Evolutionary conservation across 2,797 vertebrate genomes (phyloP), one percentile per base, ranked within the genome.

Genomic region (Siniperca scherzeri): DNA sequence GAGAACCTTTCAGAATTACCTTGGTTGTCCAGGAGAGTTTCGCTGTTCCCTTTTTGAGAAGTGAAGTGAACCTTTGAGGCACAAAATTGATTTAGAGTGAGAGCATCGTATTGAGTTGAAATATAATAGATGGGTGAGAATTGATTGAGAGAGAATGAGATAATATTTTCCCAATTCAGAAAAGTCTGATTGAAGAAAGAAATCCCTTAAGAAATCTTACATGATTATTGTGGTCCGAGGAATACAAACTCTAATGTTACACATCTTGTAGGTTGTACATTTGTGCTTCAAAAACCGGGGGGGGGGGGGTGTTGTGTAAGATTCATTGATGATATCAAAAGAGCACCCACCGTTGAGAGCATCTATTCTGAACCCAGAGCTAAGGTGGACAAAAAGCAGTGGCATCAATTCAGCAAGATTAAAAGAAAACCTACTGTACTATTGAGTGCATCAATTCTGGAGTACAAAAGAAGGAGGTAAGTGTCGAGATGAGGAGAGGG

Each of bases 401-500:
- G 84, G 90, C 90, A 91, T 93, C 90, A 92, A 93, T 93, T 93
- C 90, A 93, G 82, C 46, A 85, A 92, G 93, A 94, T 93, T 94
- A 94, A 93, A 94, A 94, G 92, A 93, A 93, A 93, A 90, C 79
- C 91, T 88, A 89, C 89, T 90, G 91, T 92, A 92, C 80, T 82
- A 86, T 81, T 91, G 91, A 95, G 91, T 93, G 92, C 93, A 91
- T 93, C 92, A 92, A 92, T 94, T 93, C 85, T 88, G 68, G 80
- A 88, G 91, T 83, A 94, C 89, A 94, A 94, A 92, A 93, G 89
- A 89, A 90, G 90, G 66, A 89, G 87, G 84, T 92, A 92, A 94
- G 92, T 91, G 90, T 95, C n/a, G 83, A 84, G 93, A 90, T 85
- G 92, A 93, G 89, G 85, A 90, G 93, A 92, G 91, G 87, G 91